These are phyloP conservation scores for Drosophila busckii DNA, from an alignment of 1,140 invertebrate species.

Conservation along the genomic window DNA sequence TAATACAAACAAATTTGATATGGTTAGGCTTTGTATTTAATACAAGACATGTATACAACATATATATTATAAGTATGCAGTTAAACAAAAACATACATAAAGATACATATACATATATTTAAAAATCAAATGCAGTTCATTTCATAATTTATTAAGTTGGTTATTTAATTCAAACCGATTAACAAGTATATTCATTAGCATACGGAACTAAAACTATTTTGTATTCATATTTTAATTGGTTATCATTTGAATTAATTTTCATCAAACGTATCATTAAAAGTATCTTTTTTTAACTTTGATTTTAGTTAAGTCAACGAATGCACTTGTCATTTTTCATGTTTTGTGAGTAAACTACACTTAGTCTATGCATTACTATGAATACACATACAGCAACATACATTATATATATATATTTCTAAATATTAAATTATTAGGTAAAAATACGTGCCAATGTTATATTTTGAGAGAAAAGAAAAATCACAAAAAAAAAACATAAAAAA, in stretches of 20 bases:
- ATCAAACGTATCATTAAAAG: too few relatives aligned
- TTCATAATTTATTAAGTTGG: slow-evolving; percentile 30
- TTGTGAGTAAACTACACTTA: slow-evolving; percentile 13
- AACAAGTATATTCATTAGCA: too few relatives aligned
- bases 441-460: slow-evolving; percentile 66
- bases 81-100: slow-evolving; percentile 10
- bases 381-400: slow-evolving; percentile 3
- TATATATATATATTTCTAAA: slow-evolving; percentile 39
- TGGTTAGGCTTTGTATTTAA: slow-evolving; percentile 47
- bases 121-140: slow-evolving; percentile 3
- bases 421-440: slow-evolving; percentile 49
- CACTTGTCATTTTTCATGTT: slow-evolving; percentile 14
- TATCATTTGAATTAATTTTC: too few relatives aligned
- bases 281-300: too few relatives aligned
- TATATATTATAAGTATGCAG: slow-evolving; percentile 34
- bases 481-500: slow-evolving; percentile 17
- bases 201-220: too few relatives aligned
- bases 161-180: slow-evolving; percentile 21
- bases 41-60: slow-evolving; percentile 24
- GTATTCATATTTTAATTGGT: too few relatives aligned
- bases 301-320: slow-evolving; percentile 2
- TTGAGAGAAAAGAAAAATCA: slow-evolving; percentile 33
- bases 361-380: slow-evolving; percentile 1
- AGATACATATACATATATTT: not conserved
- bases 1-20: slow-evolving; percentile 44